phyloP scores from a whole-genome alignment of 1,140 invertebrate genomes.

The Bombus fervidus region DNA sequence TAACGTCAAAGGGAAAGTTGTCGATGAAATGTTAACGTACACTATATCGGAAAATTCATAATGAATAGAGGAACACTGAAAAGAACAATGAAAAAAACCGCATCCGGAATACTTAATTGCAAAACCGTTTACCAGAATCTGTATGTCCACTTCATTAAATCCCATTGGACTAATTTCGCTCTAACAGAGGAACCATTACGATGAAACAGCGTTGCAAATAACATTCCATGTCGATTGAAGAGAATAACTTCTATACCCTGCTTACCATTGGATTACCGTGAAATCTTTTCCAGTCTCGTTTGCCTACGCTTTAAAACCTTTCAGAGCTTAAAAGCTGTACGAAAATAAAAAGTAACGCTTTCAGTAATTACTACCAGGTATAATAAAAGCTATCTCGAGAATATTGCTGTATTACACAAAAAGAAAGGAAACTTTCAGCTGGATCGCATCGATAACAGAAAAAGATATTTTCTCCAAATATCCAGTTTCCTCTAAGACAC shows the following conservation, averaged over 20 bases:
- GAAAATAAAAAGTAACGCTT: not conserved
- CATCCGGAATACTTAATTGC: not conserved
- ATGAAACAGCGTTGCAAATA: not conserved
- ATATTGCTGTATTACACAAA: not conserved
- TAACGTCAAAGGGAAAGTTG: not conserved
- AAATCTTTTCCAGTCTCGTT: not conserved
- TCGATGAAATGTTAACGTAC: not conserved
- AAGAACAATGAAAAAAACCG: not conserved
- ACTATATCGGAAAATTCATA: not conserved
- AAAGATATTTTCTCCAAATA: not conserved
- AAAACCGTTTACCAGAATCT: not conserved
- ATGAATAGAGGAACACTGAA: not conserved
- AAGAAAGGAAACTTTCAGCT: not conserved
- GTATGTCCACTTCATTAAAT: not conserved
- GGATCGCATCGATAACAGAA: not conserved
- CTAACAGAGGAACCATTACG: not conserved
- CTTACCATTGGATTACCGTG: constrained; percentile 7
- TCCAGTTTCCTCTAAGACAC: not conserved
- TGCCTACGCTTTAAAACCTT: constrained; percentile 3
- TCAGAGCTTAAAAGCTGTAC: not conserved
- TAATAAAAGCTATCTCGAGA: not conserved
- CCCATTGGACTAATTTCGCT: not conserved
- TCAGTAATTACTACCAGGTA: not conserved
- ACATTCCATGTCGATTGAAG: not conserved
- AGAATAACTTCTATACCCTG: not conserved